Evolutionary conservation across 2,113 vertebrate genomes (phyloP), one percentile per base, ranked within the genome.

Genomic region (Pipra filicauda): DNA sequence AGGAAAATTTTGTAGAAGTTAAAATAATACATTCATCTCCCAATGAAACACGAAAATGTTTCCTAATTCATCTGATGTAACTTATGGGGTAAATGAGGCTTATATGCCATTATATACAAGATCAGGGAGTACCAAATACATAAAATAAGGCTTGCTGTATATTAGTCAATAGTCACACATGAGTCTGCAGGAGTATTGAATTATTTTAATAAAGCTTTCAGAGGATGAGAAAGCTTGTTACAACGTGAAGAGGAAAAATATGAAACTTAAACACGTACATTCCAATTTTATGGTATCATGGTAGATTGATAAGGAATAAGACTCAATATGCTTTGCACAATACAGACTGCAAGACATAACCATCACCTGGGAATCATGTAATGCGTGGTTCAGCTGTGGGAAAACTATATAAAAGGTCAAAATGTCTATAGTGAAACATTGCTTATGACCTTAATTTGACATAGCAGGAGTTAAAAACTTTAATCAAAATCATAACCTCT

Each of bases 191-290:
- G 11, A 59, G 4, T 59, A 79, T 15, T 43, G 30, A 43, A 5
- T 54, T 65, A 48, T 72, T 92, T 27, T 0, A 62, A 51, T 55
- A 39, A 72, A n/a, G 2, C 8, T 78, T 78, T 66, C 19, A 64
- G 64, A 62, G 14, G 10, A 75, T 72, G 5, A 43, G 20, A 86
- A 86, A 73, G 3, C 4, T 76, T 76, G 2, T 51, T 61, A 5
- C 33, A 48, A 55, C 20, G 31, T 28, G 8, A 4, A 43, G 35
- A 13, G 46, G 8, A 5, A 21, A 35, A 44, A 28, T 27, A 8
- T 21, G 26, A 80, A 58, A 9, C 0, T 0, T 21, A 22, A 71
- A 31, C 7, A 9, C 3, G 17, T 33, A 11, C 1, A 30, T 52
- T 74, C 20, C 49, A 57, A 28, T 62, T 52, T 78, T 37, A n/a